These are phyloP conservation scores for Synergus japonicus DNA, from an alignment of 2,888 invertebrate species.

Conservation along the genomic window DNA sequence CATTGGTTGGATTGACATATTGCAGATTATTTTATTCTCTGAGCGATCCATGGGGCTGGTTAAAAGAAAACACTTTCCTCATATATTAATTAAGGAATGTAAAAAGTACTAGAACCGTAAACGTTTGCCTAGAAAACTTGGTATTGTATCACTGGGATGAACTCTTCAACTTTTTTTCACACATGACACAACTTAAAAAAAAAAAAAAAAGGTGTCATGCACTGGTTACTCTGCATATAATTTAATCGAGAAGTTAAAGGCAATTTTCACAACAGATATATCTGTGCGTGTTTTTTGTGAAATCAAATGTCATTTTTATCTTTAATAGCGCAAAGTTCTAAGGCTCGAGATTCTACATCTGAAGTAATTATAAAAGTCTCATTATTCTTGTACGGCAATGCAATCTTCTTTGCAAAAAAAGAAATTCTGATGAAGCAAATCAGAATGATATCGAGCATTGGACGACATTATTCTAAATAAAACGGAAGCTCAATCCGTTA, in stretches of 20 bases:
- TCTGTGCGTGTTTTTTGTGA: neutral
- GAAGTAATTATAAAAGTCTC: neutral
- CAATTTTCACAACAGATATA: neutral
- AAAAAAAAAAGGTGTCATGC: neutral
- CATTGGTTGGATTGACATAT: too few relatives aligned
- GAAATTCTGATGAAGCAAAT: neutral
- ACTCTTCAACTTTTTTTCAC: neutral
- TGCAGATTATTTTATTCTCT: neutral
- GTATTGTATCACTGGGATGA: neutral
- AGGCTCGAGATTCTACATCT: neutral
- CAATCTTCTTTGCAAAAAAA: slow-evolving; percentile 30
- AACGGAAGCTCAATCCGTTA: slow-evolving; percentile 1
- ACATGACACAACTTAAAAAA: neutral
- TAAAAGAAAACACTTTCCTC: neutral
- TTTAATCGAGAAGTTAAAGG: neutral
- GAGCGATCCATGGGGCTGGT: neutral
- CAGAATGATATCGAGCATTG: neutral
- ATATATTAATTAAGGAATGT: neutral
- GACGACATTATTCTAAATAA: slow-evolving; percentile 2
- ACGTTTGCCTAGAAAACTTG: neutral
- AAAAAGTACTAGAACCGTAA: neutral
- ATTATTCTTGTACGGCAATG: slow-evolving; percentile 41
- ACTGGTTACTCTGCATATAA: neutral
- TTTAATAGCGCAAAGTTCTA: neutral
- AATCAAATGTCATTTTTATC: neutral